These are phyloP conservation scores for Agelaius phoeniceus DNA, from an alignment of 2,113 vertebrate species.

Conservation along the genomic window DNA sequence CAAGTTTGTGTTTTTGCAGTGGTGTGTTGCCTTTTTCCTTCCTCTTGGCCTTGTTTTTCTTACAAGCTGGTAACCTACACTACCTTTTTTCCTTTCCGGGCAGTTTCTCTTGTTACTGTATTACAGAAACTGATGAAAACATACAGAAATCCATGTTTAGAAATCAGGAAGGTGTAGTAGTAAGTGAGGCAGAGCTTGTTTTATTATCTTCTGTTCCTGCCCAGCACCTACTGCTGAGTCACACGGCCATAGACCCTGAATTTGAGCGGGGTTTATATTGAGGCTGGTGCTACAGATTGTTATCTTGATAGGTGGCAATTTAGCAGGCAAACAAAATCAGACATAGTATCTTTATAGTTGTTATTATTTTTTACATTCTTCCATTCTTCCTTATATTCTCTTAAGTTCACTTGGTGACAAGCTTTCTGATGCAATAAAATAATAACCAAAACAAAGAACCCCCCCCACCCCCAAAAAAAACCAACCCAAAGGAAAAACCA, in stretches of 20 bases:
- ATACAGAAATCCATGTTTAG: neutral
- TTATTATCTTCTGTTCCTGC: neutral
- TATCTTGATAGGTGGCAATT: neutral
- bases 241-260: neutral
- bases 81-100: accelerated
- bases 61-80: neutral
- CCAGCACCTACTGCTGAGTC: neutral
- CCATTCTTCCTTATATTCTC: neutral
- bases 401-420: neutral
- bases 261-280: neutral
- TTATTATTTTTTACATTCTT: neutral
- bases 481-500: neutral
- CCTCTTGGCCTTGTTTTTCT: neutral
- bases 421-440: neutral
- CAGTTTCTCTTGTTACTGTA: neutral
- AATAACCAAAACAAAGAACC: neutral
- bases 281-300: neutral
- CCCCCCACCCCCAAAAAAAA: neutral
- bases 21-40: neutral
- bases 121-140: neutral
- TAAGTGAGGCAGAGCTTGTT: neutral
- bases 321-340: neutral
- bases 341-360: neutral
- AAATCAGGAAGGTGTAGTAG: neutral
- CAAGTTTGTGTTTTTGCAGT: neutral